Base-by-base conservation (phyloP, 2,797 vertebrate genomes). In the Liparis tanakae region DNA sequence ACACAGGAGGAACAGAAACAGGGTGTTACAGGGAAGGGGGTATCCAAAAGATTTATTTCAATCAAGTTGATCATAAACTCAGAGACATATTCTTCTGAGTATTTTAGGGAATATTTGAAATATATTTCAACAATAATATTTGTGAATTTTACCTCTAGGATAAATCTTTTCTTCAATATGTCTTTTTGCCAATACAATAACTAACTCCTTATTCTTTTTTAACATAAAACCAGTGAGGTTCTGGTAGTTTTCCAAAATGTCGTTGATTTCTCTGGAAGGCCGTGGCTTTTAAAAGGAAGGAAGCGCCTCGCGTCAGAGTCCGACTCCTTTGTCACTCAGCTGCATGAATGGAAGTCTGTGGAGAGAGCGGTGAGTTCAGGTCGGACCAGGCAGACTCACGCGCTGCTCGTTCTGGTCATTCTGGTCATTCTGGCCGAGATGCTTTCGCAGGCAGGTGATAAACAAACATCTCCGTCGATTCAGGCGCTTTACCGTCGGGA, bases 401-500 rank as follows among this genome's bases (percentile, higher is more conserved):
- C 91, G 85, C 92, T 6, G 54, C 10, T 54, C 33, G 5, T 7
- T 30, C 43, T 65, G 30, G 25, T 17, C 12, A 30, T 7, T 30
- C 43, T 65, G 30, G 25, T 17, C 12, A 30, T 58, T n/a, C 59
- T 20, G 74, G 12, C 94, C 95, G 0, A 95, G 93, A 88, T 93
- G 94, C 76, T 97, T 96, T 91, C 93, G 95, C 94, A 97, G 96
- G 93, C 95, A 96, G 89, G 85, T 93, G 71, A 94, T 94, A 74
- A 97, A 95, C 85, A 96, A 96, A 88, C 95, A 91, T 89, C 92
- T 95, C 74, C 94, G 95, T 34, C 96, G 97, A 76, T 94, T 95
- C 15, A 95, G 96, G 0, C 94, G 96, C 70, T 97, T 97, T 87
- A 97, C 96, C 1, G 95, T 97, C 86, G 96, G 96, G 36, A 96